Evolutionary conservation across 1,140 invertebrate species (phyloP), one percentile per base, ranked within the genome.

Genomic region (Saccostrea glomerata): DNA sequence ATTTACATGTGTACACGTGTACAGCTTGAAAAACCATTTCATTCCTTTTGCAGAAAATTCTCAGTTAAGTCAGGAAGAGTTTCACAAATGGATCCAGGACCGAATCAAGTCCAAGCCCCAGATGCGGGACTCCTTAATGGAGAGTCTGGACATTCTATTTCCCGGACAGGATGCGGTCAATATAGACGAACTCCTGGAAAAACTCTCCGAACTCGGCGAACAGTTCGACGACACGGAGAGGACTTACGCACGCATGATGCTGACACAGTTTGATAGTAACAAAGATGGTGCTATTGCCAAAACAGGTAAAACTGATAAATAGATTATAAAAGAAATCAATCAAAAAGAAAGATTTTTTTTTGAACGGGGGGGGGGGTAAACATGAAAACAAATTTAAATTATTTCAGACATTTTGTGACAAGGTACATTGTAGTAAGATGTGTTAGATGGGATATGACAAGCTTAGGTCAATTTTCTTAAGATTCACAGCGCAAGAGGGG

Each of bases 201-300:
- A 54, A 36, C 82, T 83, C 0, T 83, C 40, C 13, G 40, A 83
- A 47, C 82, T 47, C 4, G 82, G 82, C 23, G 82, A 83, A 54
- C 30, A n/a, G n/a, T 83, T 83, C 82, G 54, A 83, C 82, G 82
- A 83, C 2, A n/a, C 54, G n/a, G 82, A 83, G 15, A 23, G 15
- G 7, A 15, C 40, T 0, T 54, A 83, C 54, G 82, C 82, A 23
- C 82, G 40, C 15, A 83, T 83, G 40, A 83, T 36, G 82, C 54
- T 83, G 54, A 23, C 36, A 12, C 15, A 83, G 25, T 54, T 83
- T 17, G 82, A 83, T 36, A 54, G 40, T 17, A 83, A 83, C 15
- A 56, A 83, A 20, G 82, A 83, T 83, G 82, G 54, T 25, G 15
- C 15, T 54, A 83, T 83, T 54, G 82, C 36, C 30, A 83, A 83